Conservation (phyloP, 1,140 invertebrate genomes). For the Hypsibius dujardini region DNA sequence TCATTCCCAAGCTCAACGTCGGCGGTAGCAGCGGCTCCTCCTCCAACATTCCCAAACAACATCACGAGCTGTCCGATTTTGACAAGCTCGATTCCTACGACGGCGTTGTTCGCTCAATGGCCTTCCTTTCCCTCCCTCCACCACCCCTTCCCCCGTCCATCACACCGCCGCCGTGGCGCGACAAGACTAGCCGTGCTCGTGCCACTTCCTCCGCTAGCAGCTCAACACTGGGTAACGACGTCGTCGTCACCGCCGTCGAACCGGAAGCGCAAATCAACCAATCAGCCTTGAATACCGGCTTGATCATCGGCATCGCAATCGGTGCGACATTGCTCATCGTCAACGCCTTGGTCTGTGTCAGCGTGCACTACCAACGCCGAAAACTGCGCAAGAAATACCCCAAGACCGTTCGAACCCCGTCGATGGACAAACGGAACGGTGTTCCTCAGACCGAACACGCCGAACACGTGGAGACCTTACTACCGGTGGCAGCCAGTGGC, state of each 20-base stretch:
- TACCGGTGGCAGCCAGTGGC: neutral
- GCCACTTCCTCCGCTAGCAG: neutral
- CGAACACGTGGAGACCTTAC: conserved; percentile 3
- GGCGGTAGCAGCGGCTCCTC: conserved; percentile 39
- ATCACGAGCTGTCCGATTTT: conserved; percentile 60
- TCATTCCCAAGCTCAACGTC: conserved; percentile 88
- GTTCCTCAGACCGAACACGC: neutral
- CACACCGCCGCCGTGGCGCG: conserved; percentile 20
- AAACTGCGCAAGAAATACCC: neutral
- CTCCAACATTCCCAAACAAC: conserved; percentile 54
- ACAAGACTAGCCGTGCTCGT: neutral
- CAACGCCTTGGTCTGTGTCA: conserved; percentile 78
- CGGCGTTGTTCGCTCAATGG: conserved; percentile 25
- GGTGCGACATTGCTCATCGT: conserved; percentile 71
- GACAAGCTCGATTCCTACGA: conserved; percentile 36
- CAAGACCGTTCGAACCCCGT: neutral
- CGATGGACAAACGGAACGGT: neutral
- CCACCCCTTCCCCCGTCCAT: conserved; percentile 19
- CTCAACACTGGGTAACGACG: neutral
- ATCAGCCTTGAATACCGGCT: conserved; percentile 40
- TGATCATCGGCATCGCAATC: conserved; percentile 81
- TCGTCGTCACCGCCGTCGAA: neutral
- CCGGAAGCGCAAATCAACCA: neutral
- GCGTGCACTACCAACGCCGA: conserved; percentile 67
- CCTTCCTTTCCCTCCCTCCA: conserved; percentile 19